phyloP scores from a whole-genome alignment of 2,797 vertebrate genomes.

The Prionace glauca region DNA sequence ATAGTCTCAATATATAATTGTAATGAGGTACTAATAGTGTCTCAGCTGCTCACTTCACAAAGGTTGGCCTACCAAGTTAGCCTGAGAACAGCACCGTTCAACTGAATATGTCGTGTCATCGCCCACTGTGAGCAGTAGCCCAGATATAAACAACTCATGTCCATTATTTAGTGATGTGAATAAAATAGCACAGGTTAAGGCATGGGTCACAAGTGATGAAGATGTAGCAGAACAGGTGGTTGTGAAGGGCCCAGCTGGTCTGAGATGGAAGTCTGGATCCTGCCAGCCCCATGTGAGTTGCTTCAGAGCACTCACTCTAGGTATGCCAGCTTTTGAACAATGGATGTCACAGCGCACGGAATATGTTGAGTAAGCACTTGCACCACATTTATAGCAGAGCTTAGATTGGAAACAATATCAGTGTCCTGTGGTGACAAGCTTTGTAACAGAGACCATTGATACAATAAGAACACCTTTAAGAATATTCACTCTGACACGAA shows the following conservation, averaged over 20 bases:
- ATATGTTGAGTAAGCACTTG: neutral
- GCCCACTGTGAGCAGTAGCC: neutral
- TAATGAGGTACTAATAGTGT: neutral
- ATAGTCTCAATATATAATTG: neutral
- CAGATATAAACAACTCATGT: neutral
- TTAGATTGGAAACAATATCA: neutral
- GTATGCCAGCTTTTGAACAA: neutral
- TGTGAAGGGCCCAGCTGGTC: neutral
- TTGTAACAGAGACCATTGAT: neutral
- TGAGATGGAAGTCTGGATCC: neutral
- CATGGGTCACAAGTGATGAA: conserved; percentile 7
- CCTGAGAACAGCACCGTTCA: neutral
- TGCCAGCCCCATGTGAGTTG: neutral
- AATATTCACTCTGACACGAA: neutral
- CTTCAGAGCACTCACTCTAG: neutral
- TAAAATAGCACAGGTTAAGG: neutral
- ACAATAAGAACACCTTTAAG: neutral
- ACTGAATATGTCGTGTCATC: neutral
- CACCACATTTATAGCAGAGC: neutral
- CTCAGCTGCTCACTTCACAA: neutral
- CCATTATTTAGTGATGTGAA: neutral
- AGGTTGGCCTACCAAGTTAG: neutral
- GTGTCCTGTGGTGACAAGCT: neutral
- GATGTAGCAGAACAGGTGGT: neutral
- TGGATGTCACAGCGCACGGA: neutral